These are phyloP conservation scores for Pocota personata DNA, from an alignment of 2,888 invertebrate species.

Conservation along the genomic window DNA sequence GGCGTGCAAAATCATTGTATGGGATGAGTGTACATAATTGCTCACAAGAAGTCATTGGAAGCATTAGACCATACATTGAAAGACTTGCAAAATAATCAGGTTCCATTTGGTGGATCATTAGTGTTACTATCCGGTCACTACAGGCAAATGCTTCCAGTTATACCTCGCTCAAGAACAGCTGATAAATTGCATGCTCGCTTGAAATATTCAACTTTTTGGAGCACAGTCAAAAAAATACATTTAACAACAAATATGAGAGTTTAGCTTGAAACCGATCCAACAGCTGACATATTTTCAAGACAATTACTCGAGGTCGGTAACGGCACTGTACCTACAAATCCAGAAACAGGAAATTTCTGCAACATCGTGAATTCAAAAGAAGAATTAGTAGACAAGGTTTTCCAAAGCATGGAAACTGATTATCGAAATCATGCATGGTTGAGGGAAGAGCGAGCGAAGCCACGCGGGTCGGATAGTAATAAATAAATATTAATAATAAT, in stretches of 20 bases:
- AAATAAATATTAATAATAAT: too few relatives aligned
- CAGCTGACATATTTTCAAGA: constrained; percentile 1
- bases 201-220: background rate
- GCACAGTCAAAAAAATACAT: background rate
- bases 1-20: too few relatives aligned
- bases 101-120: background rate
- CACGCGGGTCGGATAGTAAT: too few relatives aligned
- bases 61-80: background rate
- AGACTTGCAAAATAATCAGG: background rate
- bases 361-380: too few relatives aligned
- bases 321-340: background rate
- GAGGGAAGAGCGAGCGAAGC: too few relatives aligned
- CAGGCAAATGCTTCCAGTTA: background rate
- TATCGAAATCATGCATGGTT: too few relatives aligned
- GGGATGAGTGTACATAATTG: too few relatives aligned
- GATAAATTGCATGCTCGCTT: too few relatives aligned
- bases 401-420: too few relatives aligned
- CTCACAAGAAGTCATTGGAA: background rate
- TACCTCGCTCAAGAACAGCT: background rate
- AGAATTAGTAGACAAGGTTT: too few relatives aligned
- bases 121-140: background rate
- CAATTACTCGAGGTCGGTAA: background rate
- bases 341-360: background rate
- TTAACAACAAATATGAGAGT: background rate
- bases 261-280: background rate